Percentiles rank a stretch among this genome's conserved stretches.
Conservation (phyloP, 2,797 vertebrate species). For the Xyrichtys novacula region DNA sequence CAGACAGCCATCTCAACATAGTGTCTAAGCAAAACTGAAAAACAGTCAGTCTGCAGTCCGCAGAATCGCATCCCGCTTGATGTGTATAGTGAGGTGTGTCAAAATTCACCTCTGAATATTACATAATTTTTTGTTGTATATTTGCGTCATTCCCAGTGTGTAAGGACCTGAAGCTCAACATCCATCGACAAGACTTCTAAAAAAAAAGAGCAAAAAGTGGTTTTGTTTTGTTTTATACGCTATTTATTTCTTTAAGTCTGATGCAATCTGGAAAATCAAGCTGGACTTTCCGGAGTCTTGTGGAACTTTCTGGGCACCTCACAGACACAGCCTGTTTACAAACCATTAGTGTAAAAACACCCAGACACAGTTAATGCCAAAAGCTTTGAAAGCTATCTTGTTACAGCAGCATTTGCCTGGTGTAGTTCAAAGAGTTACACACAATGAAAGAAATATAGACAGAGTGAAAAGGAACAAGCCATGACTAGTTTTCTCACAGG, state of each 20-base stretch:
- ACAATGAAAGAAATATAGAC: slow-evolving; percentile 3
- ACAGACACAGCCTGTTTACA: slow-evolving; percentile 14
- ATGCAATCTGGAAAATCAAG: slow-evolving; percentile 36
- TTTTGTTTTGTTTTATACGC: background rate
- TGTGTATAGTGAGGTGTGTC: too few species aligned
- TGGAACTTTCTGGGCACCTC: slow-evolving; percentile 1
- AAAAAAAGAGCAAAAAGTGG: too few species aligned
- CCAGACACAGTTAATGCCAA: background rate
- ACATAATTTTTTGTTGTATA: too few species aligned
- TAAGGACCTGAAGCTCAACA: too few species aligned
- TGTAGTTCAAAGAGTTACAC: slow-evolving; percentile 21
- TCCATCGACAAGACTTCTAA: too few species aligned
- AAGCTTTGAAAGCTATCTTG: slow-evolving; percentile 9
- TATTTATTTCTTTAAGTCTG: slow-evolving; percentile 34
- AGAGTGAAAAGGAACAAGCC: background rate
- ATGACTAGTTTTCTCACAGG: background rate
- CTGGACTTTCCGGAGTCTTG: slow-evolving; percentile 20
- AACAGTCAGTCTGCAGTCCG: too few species aligned
- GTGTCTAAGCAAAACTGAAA: too few species aligned
- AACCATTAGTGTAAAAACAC: slow-evolving; percentile 14
- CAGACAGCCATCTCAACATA: too few species aligned
- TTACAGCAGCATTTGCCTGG: slow-evolving; percentile 11
- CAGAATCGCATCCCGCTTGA: too few species aligned
- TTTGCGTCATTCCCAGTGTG: too few species aligned
- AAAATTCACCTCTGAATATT: too few species aligned